phyloP scores from a whole-genome alignment of 1,140 invertebrate genomes.

The Conopomorpha cramerella region DNA sequence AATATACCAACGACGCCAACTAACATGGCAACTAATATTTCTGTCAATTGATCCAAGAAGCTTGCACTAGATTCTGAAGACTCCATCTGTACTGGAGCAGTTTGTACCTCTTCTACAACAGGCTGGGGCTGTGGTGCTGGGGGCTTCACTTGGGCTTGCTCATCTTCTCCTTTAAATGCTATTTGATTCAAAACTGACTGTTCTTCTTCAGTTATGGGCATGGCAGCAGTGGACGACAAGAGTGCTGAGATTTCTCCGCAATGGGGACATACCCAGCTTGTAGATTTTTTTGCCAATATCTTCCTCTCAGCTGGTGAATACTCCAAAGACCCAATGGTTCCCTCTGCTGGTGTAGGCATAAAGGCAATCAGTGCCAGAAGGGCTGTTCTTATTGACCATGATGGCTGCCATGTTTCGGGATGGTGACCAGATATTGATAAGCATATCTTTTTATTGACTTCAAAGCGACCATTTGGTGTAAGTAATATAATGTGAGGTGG shows the following conservation, averaged over 20 bases:
- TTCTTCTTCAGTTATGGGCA: slow-evolving; percentile 58
- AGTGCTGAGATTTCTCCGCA: slow-evolving; percentile 64
- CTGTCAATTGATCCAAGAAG: slow-evolving; percentile 43
- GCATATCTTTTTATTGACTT: slow-evolving; percentile 94
- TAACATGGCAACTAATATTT: slow-evolving; percentile 39
- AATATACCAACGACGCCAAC: slow-evolving; percentile 43
- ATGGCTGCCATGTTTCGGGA: slow-evolving; percentile 96
- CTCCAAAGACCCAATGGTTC: slow-evolving; percentile 89
- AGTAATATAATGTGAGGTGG: slow-evolving; percentile 94
- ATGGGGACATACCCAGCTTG: slow-evolving; percentile 61
- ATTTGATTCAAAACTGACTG: slow-evolving; percentile 46
- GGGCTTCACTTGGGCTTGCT: slow-evolving; percentile 32
- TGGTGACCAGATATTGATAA: slow-evolving; percentile 96
- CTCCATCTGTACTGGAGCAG: slow-evolving; percentile 31
- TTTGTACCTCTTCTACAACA: slow-evolving; percentile 30
- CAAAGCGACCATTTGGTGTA: slow-evolving; percentile 94
- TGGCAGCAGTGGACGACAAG: slow-evolving; percentile 46
- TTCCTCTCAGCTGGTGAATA: slow-evolving; percentile 84
- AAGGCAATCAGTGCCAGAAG: slow-evolving; percentile 91
- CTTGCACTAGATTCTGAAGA: slow-evolving; percentile 28
- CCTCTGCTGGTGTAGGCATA: slow-evolving; percentile 87
- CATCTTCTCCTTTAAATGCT: slow-evolving; percentile 50
- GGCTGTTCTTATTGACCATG: slow-evolving; percentile 95
- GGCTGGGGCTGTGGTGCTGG: slow-evolving; percentile 17
- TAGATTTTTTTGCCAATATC: slow-evolving; percentile 76